Percentiles rank a stretch among this genome's conserved stretches.
Conservation (phyloP, 2,113 vertebrate genomes). For the Apteryx mantelli region DNA sequence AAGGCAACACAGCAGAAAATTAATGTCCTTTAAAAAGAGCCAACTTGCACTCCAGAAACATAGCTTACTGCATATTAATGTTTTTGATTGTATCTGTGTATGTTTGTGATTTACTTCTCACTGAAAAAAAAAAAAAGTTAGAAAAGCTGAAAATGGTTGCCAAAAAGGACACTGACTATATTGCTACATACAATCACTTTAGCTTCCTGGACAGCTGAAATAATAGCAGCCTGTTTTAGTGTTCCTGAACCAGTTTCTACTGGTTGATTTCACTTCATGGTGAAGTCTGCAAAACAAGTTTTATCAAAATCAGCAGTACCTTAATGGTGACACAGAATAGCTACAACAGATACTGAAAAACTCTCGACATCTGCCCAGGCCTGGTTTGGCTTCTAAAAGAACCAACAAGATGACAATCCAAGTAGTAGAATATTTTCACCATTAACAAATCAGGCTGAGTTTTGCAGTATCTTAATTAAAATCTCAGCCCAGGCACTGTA, state of each 20-base stretch:
- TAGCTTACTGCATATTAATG: neutral
- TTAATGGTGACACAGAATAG: neutral
- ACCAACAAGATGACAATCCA: neutral
- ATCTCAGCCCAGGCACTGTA: neutral
- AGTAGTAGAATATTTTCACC: neutral
- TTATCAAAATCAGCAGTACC: neutral
- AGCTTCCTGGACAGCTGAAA: slow-evolving; percentile 5
- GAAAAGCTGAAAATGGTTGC: neutral
- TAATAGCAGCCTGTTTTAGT: neutral
- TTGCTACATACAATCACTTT: neutral
- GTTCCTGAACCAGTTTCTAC: neutral
- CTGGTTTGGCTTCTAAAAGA: neutral
- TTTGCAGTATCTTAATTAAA: neutral
- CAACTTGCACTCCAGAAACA: neutral
- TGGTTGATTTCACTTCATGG: neutral
- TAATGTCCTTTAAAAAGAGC: neutral
- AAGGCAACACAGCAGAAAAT: neutral
- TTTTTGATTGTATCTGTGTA: neutral
- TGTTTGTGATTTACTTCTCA: neutral
- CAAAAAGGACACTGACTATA: neutral
- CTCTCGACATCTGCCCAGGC: neutral
- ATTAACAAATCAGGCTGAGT: neutral
- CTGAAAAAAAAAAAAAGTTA: neutral
- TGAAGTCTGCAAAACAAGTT: neutral
- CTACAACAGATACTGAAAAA: neutral